These are phyloP conservation scores for Clostera curtula DNA, from an alignment of 2,888 invertebrate genomes.

Conservation along the genomic window DNA sequence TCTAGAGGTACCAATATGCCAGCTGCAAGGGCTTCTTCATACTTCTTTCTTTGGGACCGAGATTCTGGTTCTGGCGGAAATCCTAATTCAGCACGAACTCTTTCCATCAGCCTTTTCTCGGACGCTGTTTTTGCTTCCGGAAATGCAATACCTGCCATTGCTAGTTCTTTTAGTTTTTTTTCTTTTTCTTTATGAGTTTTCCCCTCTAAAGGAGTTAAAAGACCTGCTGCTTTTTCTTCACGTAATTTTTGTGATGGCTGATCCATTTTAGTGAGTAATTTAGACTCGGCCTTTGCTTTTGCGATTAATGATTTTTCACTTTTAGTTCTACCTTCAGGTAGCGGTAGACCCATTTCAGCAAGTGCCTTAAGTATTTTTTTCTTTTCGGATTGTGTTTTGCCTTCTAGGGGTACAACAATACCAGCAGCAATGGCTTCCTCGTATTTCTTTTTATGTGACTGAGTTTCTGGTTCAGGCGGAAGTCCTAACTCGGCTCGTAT, in stretches of 20 bases:
- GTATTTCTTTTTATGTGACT: conserved; percentile 4
- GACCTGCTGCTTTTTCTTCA: conserved; percentile 18
- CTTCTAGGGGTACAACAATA: conserved; percentile 16
- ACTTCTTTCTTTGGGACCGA: conserved; percentile 12
- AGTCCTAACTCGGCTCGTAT: conserved; percentile 9
- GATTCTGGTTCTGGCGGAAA: conserved; percentile 26
- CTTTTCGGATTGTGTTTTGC: conserved; percentile 25
- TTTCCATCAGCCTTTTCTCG: conserved; percentile 20
- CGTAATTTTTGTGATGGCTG: neutral
- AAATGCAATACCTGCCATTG: conserved; percentile 9
- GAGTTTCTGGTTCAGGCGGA: conserved; percentile 5
- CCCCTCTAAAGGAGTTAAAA: conserved; percentile 16
- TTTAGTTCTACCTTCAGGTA: too few species aligned
- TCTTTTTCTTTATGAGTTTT: conserved; percentile 13
- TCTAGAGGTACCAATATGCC: conserved; percentile 25
- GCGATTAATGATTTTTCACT: too few species aligned
- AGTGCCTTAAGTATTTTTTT: conserved; percentile 14
- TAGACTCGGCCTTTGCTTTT: too few species aligned
- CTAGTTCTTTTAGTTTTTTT: conserved; percentile 10
- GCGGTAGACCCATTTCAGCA: conserved; percentile 15
- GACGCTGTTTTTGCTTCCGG: conserved; percentile 15
- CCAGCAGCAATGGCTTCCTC: conserved; percentile 4
- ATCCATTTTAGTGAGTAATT: too few species aligned
- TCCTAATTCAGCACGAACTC: conserved; percentile 24
- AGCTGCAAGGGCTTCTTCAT: conserved; percentile 16